phyloP scores from a whole-genome alignment of 2,113 vertebrate species.

The Trogon surrucura region DNA sequence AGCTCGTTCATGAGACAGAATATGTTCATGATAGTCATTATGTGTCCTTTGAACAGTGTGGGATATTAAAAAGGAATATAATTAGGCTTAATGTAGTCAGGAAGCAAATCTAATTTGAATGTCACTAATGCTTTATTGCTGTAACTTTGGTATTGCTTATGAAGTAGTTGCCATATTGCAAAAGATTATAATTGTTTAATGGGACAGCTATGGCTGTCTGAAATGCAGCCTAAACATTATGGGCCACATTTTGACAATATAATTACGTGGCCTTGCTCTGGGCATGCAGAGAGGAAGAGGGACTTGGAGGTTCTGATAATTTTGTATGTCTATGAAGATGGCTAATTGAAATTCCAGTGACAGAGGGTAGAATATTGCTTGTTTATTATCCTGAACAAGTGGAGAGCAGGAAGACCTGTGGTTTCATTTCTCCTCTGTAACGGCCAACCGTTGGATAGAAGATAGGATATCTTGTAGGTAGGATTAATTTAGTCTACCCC shows the following conservation, averaged over 20 bases:
- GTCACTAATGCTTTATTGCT: conserved; percentile 52
- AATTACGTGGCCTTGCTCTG: not conserved
- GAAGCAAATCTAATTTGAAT: conserved; percentile 51
- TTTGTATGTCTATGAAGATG: not conserved
- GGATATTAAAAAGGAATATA: conserved; percentile 49
- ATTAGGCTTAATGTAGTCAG: conserved; percentile 53
- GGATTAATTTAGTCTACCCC: not conserved
- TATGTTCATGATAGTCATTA: conserved; percentile 34
- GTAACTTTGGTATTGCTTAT: conserved; percentile 33
- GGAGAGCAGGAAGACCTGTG: not conserved
- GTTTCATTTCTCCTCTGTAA: not conserved
- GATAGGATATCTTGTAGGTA: not conserved
- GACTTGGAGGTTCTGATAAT: not conserved
- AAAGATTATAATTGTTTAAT: conserved; percentile 37
- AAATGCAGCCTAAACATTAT: conserved; percentile 11
- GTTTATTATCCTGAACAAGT: not conserved
- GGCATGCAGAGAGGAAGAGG: not conserved
- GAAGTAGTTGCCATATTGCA: conserved; percentile 22
- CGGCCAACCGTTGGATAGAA: not conserved
- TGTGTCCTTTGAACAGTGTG: conserved; percentile 35
- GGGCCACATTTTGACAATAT: conserved; percentile 1
- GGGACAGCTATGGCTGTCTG: not conserved
- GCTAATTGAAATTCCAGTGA: not conserved
- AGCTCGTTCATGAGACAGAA: conserved; percentile 22
- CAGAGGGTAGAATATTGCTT: not conserved